phyloP scores from a whole-genome alignment of 2,797 vertebrate genomes.

The Mastacembelus armatus region DNA sequence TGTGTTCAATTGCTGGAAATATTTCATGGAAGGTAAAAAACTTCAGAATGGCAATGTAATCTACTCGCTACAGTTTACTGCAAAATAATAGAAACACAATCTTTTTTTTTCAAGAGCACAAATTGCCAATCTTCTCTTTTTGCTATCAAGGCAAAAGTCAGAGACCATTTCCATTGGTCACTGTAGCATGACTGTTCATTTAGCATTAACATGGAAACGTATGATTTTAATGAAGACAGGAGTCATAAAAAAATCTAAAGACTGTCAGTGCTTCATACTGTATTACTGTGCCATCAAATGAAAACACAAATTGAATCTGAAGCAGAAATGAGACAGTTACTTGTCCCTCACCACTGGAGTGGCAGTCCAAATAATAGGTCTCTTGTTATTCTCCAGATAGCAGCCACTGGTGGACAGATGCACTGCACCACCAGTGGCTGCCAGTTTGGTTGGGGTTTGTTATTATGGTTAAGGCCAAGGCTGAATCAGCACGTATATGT shows the following conservation, averaged over 20 bases:
- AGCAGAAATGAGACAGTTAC: neutral
- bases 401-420: constrained; percentile 20
- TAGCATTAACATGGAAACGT: neutral
- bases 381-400: constrained; percentile 16
- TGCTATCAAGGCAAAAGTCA: neutral
- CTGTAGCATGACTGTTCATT: too few relatives aligned
- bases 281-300: neutral
- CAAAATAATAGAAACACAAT: neutral
- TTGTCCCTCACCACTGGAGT: neutral
- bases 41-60: neutral
- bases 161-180: neutral
- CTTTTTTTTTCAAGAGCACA: neutral
- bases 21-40: neutral
- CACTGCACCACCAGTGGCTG: constrained; percentile 37
- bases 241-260: neutral
- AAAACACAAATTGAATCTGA: constrained; percentile 11
- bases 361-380: constrained; percentile 21
- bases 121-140: neutral
- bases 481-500: constrained; percentile 45
- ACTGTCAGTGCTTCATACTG: neutral
- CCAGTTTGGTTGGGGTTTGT: constrained; percentile 23
- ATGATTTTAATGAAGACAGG: too few relatives aligned
- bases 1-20: too few relatives aligned
- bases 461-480: constrained; percentile 14
- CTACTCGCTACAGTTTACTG: neutral